phyloP scores from a whole-genome alignment of 2,888 invertebrate genomes.

The Tridacna crocea region DNA sequence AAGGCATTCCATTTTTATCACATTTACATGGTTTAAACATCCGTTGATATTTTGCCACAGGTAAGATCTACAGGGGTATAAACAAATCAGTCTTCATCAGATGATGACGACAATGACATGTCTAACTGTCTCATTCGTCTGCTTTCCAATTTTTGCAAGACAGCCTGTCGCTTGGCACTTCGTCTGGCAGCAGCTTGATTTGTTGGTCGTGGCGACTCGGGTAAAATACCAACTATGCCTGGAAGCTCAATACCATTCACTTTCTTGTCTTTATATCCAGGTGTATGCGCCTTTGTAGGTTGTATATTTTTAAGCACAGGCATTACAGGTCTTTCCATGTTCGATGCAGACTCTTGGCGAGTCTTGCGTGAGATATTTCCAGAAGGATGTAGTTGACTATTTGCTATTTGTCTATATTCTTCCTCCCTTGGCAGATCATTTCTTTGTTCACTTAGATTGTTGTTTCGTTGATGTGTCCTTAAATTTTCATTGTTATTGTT shows the following conservation, averaged over 20 bases:
- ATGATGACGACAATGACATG: neutral
- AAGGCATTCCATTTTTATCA: too few relatives aligned
- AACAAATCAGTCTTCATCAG: neutral
- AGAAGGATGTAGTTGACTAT: neutral
- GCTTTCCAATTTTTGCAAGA: slow-evolving; percentile 23
- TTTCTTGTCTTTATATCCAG: neutral
- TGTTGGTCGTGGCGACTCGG: slow-evolving; percentile 22
- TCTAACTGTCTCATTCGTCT: slow-evolving; percentile 8
- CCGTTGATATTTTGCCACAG: too few relatives aligned
- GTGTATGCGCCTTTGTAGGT: slow-evolving; percentile 1
- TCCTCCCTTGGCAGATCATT: neutral
- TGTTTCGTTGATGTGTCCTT: neutral
- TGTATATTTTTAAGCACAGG: slow-evolving; percentile 1
- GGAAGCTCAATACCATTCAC: neutral
- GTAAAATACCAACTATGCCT: neutral
- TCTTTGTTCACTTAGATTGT: neutral
- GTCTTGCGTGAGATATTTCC: neutral
- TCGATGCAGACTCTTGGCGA: neutral
- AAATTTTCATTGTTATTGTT: neutral
- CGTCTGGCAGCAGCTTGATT: slow-evolving; percentile 29
- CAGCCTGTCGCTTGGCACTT: slow-evolving; percentile 31
- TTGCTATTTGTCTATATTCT: neutral
- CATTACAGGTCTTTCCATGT: neutral
- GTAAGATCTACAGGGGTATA: neutral
- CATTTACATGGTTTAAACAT: too few relatives aligned